These are phyloP conservation scores for Oenanthe melanoleuca DNA, from an alignment of 2,113 vertebrate genomes.

Conservation along the genomic window DNA sequence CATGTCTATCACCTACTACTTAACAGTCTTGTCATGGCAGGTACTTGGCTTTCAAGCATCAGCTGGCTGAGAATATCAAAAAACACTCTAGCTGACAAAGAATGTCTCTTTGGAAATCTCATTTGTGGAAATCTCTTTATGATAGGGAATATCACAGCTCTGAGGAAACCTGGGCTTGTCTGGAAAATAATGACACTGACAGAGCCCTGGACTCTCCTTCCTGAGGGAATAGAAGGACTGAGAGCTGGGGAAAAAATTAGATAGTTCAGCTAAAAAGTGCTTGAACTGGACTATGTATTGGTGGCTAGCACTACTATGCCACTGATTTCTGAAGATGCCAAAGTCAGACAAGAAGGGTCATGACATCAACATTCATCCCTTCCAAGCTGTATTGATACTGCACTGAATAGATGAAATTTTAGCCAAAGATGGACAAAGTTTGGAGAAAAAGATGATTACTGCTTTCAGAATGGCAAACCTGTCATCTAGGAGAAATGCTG, in stretches of 20 bases:
- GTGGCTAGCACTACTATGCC: not conserved
- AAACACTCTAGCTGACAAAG: constrained; percentile 24
- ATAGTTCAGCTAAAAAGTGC: rapidly evolving
- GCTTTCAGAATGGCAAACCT: not conserved
- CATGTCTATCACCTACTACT: not conserved
- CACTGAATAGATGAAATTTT: not conserved
- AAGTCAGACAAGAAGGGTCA: not conserved
- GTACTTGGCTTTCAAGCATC: constrained; percentile 31
- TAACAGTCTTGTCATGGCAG: constrained; percentile 7
- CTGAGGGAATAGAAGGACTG: not conserved
- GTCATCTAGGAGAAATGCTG: not conserved
- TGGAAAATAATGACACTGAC: rapidly evolving
- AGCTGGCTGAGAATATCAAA: constrained; percentile 5
- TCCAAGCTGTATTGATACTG: not conserved
- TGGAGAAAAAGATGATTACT: not conserved
- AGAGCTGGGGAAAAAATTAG: not conserved
- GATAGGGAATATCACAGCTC: not conserved
- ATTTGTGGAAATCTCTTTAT: not conserved
- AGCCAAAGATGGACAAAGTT: not conserved
- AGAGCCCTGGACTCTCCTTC: not conserved
- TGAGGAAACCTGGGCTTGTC: not conserved
- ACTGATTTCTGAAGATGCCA: not conserved
- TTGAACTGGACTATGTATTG: rapidly evolving
- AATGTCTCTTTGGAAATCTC: not conserved
- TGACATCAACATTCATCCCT: not conserved